phyloP scores from a whole-genome alignment of 2,888 invertebrate genomes.

The Eupithecia exiguata region DNA sequence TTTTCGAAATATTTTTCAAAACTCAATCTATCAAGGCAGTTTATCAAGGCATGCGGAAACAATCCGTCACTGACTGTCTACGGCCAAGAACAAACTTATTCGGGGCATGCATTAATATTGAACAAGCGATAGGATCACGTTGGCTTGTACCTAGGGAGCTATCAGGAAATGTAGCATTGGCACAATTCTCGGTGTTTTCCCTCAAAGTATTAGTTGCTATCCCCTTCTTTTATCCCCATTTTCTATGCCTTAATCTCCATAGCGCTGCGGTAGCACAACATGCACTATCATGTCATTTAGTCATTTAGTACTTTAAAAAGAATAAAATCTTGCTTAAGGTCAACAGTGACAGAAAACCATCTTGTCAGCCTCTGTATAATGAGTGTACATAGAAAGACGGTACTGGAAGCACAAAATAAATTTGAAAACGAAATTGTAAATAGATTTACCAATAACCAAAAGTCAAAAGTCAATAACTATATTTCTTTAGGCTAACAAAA shows the following conservation, averaged over 20 bases:
- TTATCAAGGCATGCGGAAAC: neutral
- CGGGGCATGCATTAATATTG: constrained; percentile 7
- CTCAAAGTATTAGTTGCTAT: neutral
- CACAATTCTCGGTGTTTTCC: neutral
- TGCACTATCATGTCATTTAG: too few relatives aligned
- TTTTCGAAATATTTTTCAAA: neutral
- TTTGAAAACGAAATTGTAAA: too few relatives aligned
- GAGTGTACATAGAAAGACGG: too few relatives aligned
- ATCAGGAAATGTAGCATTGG: neutral
- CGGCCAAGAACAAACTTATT: neutral
- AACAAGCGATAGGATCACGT: neutral
- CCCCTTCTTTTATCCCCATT: neutral
- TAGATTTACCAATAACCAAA: too few relatives aligned
- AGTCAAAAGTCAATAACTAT: too few relatives aligned
- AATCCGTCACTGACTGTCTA: constrained; percentile 2
- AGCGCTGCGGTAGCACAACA: neutral
- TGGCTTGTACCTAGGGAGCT: neutral
- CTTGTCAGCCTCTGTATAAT: too few relatives aligned
- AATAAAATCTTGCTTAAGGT: too few relatives aligned
- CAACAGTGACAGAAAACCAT: too few relatives aligned
- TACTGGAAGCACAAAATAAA: too few relatives aligned
- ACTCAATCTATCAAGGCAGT: neutral
- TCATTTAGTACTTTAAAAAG: too few relatives aligned
- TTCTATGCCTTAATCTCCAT: neutral
- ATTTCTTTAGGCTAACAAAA: too few relatives aligned